A percentile compares a stretch with the other conserved stretches of the same genome.
phyloP scores from a whole-genome alignment of 2,888 invertebrate species.

The Euphydryas editha region DNA sequence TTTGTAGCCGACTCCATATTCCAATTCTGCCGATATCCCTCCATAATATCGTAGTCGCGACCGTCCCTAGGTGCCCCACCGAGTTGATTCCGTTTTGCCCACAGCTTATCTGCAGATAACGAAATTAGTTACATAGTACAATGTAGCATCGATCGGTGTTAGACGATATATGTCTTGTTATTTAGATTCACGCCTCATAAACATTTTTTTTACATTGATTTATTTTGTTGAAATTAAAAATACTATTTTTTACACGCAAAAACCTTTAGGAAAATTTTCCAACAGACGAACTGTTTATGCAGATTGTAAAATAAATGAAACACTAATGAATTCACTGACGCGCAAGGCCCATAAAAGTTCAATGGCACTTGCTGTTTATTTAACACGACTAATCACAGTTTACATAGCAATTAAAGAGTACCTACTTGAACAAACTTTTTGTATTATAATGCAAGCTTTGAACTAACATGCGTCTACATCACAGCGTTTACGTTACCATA shows the following conservation, averaged over 20 bases:
- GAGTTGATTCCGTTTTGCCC: constrained; percentile 62
- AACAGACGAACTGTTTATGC: constrained; percentile 60
- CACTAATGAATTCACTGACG: constrained; percentile 51
- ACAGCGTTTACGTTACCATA: constrained; percentile 34
- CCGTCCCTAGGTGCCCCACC: constrained; percentile 59
- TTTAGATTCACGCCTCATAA: constrained; percentile 4
- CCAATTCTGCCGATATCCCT: constrained; percentile 48
- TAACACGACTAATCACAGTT: constrained; percentile 12
- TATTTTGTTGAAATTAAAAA: not conserved
- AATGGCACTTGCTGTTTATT: constrained; percentile 37
- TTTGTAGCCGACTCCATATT: constrained; percentile 38
- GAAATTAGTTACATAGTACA: constrained; percentile 68
- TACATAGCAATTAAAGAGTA: constrained; percentile 9
- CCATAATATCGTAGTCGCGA: constrained; percentile 47
- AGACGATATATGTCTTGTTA: constrained; percentile 38
- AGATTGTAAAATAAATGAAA: constrained; percentile 48
- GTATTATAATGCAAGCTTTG: not conserved
- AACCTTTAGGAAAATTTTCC: constrained; percentile 33
- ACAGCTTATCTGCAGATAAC: constrained; percentile 79
- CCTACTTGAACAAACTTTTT: constrained; percentile 2
- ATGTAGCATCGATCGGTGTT: constrained; percentile 67
- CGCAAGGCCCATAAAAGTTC: constrained; percentile 51
- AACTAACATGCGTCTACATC: not conserved
- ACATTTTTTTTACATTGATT: not conserved
- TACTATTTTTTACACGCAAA: not conserved